These are phyloP conservation scores for Rhagoletis zephyria DNA, from an alignment of 1,140 invertebrate species.

Conservation along the genomic window DNA sequence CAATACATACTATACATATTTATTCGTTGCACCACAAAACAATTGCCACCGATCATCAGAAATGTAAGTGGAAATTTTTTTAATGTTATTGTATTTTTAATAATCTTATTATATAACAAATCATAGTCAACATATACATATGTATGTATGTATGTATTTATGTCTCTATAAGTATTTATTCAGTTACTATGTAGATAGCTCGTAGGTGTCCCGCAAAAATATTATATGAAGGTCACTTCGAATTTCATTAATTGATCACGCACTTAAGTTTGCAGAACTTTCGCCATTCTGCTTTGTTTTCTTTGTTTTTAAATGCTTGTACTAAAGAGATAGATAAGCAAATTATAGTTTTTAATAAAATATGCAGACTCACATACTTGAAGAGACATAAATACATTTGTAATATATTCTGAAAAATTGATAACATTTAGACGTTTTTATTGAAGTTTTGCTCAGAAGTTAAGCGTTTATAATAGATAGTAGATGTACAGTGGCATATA, in stretches of 20 bases:
- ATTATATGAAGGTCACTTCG: background rate
- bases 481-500: background rate
- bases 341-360: slow-evolving; percentile 3
- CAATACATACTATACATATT: background rate
- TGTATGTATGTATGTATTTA: too few relatives aligned
- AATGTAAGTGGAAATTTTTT: slow-evolving; percentile 21
- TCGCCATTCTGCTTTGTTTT: slow-evolving; percentile 4
- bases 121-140: background rate
- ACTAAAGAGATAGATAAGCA: background rate
- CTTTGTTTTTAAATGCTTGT: background rate
- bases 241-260: background rate
- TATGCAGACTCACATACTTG: background rate
- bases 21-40: background rate
- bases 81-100: background rate
- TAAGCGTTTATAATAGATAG: background rate
- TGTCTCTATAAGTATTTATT: too few relatives aligned
- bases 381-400: too few relatives aligned
- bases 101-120: background rate
- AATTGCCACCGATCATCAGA: background rate
- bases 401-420: background rate
- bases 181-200: too few relatives aligned
- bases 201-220: too few relatives aligned
- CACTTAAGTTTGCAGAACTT: background rate
- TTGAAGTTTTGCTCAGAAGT: background rate
- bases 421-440: background rate